Percentiles rank a stretch among this genome's conserved stretches.
phyloP scores from a whole-genome alignment of 2,888 invertebrate genomes.

The Cephus nigrinus region DNA sequence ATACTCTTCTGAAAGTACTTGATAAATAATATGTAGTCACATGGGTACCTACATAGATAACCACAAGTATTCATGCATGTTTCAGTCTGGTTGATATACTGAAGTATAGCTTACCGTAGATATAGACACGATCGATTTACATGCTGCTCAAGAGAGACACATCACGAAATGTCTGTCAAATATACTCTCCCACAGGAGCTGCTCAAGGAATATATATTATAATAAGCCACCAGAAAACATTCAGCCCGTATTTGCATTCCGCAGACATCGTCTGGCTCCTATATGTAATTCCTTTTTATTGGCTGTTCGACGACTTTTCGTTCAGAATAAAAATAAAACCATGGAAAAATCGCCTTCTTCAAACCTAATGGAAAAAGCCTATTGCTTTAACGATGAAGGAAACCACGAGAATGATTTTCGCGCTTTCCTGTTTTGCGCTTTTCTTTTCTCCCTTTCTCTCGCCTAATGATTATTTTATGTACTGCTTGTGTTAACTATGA shows the following conservation, averaged over 20 bases:
- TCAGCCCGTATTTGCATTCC: not conserved
- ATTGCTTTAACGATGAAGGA: not conserved
- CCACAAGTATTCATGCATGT: not conserved
- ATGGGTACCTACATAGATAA: not conserved
- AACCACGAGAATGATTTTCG: not conserved
- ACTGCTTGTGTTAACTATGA: not conserved
- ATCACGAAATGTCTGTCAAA: not conserved
- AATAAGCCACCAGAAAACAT: not conserved
- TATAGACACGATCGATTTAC: not conserved
- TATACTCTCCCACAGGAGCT: not conserved
- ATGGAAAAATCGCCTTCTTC: not conserved
- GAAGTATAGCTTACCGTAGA: not conserved
- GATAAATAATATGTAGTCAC: not conserved
- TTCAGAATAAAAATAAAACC: not conserved
- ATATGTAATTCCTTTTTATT: not conserved
- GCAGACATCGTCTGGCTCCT: not conserved
- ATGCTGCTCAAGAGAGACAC: not conserved
- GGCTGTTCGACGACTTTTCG: not conserved
- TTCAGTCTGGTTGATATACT: not conserved
- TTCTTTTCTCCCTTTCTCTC: not conserved
- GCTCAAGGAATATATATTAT: not conserved
- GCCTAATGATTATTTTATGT: not conserved
- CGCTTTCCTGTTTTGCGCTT: not conserved
- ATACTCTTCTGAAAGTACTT: not conserved
- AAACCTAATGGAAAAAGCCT: not conserved